These are phyloP conservation scores for Sinhomidia bicolor DNA, from an alignment of 2,888 invertebrate genomes.

Conservation along the genomic window DNA sequence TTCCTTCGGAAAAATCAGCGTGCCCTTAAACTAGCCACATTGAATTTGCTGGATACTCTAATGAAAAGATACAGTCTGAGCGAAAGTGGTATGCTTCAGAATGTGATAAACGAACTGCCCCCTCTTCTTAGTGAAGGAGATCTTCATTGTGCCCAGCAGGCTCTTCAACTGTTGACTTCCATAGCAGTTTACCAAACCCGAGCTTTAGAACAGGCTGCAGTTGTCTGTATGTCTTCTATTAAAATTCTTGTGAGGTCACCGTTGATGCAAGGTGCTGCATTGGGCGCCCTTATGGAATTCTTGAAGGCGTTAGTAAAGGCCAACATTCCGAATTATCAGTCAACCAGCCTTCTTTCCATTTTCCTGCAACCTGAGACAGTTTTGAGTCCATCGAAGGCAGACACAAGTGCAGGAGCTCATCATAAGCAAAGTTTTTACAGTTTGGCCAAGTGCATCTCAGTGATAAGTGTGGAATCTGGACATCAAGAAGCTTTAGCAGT, in stretches of 20 bases:
- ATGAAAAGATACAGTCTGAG: slow-evolving; percentile 83
- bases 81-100: slow-evolving; percentile 75
- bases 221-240: slow-evolving; percentile 91
- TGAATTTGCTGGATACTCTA: slow-evolving; percentile 94
- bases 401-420: slow-evolving; percentile 83
- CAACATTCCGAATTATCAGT: slow-evolving; percentile 90
- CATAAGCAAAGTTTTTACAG: slow-evolving; percentile 94
- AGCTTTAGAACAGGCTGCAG: slow-evolving; percentile 88
- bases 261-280: slow-evolving; percentile 94
- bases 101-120: slow-evolving; percentile 86
- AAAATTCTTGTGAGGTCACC: slow-evolving; percentile 94
- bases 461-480: slow-evolving; percentile 90
- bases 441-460: slow-evolving; percentile 97
- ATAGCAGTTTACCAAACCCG: slow-evolving; percentile 90
- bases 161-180: slow-evolving; percentile 91
- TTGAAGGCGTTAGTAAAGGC: slow-evolving; percentile 95
- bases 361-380: slow-evolving; percentile 88
- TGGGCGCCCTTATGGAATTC: slow-evolving; percentile 94
- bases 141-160: slow-evolving; percentile 97
- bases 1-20: slow-evolving; percentile 98
- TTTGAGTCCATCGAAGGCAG: slow-evolving; percentile 81
- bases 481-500: slow-evolving; percentile 86
- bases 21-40: slow-evolving; percentile 94
- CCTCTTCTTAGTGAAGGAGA: slow-evolving; percentile 96
- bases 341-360: slow-evolving; percentile 90